phyloP scores from a whole-genome alignment of 2,113 vertebrate genomes.

The Saimiri boliviensis region DNA sequence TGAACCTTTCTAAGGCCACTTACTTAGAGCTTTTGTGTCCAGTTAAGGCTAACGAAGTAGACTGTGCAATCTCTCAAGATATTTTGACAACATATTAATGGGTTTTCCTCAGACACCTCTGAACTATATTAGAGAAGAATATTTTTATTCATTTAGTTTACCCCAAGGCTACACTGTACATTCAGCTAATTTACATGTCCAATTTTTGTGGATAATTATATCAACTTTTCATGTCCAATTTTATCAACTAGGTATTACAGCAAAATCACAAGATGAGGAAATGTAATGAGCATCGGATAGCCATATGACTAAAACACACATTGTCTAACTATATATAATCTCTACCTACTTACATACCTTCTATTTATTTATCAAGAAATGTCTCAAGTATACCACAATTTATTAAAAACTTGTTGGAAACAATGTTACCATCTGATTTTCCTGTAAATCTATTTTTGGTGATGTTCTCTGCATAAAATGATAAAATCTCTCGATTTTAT shows the following conservation, averaged over 20 bases:
- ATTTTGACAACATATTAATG: background rate
- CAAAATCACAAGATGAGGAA: background rate
- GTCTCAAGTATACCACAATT: background rate
- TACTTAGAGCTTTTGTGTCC: background rate
- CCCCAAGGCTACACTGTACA: background rate
- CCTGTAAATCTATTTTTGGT: background rate
- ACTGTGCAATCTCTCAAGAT: background rate
- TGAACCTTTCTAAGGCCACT: background rate
- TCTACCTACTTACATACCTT: background rate
- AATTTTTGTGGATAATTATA: background rate
- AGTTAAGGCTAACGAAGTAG: background rate
- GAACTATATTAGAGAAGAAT: background rate
- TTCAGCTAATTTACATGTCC: background rate
- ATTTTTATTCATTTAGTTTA: background rate
- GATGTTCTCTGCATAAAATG: background rate
- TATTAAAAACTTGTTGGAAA: background rate
- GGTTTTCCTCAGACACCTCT: background rate
- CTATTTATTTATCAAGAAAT: background rate
- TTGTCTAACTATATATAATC: background rate
- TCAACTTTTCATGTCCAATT: background rate
- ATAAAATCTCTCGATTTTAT: background rate
- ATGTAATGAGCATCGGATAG: background rate
- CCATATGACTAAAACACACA: background rate
- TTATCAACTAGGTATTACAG: background rate
- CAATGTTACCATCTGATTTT: background rate